Base-by-base conservation (phyloP, 1,140 invertebrate species). In the Drosophila persimilis region DNA sequence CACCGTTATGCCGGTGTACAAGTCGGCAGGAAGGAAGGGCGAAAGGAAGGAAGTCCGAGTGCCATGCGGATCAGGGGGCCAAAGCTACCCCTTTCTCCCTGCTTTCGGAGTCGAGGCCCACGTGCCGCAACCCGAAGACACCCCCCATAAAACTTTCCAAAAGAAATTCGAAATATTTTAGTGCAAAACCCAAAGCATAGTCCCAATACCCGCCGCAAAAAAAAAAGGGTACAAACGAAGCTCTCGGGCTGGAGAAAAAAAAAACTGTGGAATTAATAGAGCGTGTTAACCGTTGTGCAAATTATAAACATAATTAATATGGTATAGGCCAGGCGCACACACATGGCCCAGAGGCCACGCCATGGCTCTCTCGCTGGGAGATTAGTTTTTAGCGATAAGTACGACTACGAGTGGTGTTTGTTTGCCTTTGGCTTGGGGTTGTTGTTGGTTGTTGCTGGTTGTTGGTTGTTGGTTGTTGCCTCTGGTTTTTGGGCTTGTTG, bases 291-390 rank as follows among this genome's bases (percentile, higher is more conserved):
- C 85, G 85, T 89, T 89, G 83, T 81, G 83, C 83, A 88, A 88
- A 88, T 88, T 88, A 88, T 83, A 88, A 88, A 88, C 78, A 88
- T 88, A 88, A 88, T 88, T 88, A 88, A 88, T 88, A 86, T 81
- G 81, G 84, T 85, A 39, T 39, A 63, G 81, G 70, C 79, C 74
- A 83, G 51, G 81, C 64, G 44, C 41, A 20, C 41, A 57, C 24
- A 5, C 69, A 54, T 60, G 66, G 58, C 35, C 50, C 53, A 47
- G 55, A 41, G 22, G 56, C 54, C 59, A 45, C 54, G 35, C 35
- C 31, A 9, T 11, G 31, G 31, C 31, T 35, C 31, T 35, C 31
- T 50, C 67, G 57, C 60, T 72, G 31, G n/a, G 41, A 77, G 80
- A 85, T 85, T 85, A 74, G 80, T 86, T 86, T 39, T 85, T 69